These are phyloP conservation scores for Miichthys miiuy DNA, from an alignment of 2,797 vertebrate species.

Conservation along the genomic window DNA sequence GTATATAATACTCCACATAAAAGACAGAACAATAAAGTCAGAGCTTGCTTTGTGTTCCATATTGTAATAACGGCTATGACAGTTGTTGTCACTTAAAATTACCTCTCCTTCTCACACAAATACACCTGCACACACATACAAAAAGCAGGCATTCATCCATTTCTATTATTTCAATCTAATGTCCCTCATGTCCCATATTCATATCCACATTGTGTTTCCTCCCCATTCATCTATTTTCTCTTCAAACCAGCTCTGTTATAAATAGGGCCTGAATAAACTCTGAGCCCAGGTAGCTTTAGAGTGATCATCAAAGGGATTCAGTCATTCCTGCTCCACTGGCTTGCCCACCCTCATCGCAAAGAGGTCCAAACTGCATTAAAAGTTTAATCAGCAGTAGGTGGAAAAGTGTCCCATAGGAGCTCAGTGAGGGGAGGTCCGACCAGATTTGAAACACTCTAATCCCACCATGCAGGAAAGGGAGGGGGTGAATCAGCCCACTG, in stretches of 20 bases:
- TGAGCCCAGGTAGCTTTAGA: slow-evolving; percentile 16
- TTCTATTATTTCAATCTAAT: not conserved
- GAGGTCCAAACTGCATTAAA: slow-evolving; percentile 25
- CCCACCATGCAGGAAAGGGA: not conserved
- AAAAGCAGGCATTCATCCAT: slow-evolving; percentile 4
- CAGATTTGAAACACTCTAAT: slow-evolving; percentile 39
- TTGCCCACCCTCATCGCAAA: slow-evolving; percentile 2
- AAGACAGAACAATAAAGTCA: not conserved
- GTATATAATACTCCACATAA: not conserved
- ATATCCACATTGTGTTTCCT: slow-evolving; percentile 3
- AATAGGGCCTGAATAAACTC: slow-evolving; percentile 32
- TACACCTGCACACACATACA: not conserved
- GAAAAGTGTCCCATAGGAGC: slow-evolving; percentile 17
- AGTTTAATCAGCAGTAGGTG: slow-evolving; percentile 44
- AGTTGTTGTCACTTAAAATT: not conserved
- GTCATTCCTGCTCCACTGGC: slow-evolving; percentile 25
- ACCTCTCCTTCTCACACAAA: not conserved
- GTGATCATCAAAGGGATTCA: slow-evolving; percentile 37
- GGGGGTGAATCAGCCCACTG: slow-evolving; percentile 3
- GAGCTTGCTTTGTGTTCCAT: not conserved
- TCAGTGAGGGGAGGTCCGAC: not conserved
- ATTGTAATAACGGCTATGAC: not conserved
- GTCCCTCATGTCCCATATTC: not conserved
- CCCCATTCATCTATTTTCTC: slow-evolving; percentile 13
- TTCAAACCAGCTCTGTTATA: slow-evolving; percentile 8